Conservation (phyloP, 23 tunicate species). For the Phallusia fumigata region DNA sequence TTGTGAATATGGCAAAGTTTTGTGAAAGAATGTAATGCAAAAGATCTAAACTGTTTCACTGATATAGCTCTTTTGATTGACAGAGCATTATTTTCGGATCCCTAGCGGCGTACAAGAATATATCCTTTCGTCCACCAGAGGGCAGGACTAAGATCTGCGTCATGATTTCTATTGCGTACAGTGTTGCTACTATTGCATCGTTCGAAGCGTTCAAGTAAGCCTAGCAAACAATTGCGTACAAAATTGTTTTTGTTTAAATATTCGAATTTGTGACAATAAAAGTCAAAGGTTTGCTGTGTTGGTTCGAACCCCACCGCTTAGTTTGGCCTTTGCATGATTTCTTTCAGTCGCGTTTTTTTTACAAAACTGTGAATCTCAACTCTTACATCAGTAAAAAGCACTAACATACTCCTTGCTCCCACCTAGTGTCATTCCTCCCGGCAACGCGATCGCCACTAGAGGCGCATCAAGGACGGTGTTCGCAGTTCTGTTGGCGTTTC, state of each 20-base stretch:
- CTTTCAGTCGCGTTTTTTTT: no score
- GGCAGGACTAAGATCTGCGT: slow-evolving; percentile 35
- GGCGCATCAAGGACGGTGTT: slow-evolving; percentile 75
- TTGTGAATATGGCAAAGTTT: no score
- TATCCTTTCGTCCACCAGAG: slow-evolving; percentile 51
- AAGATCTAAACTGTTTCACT: no score
- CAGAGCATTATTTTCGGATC: slow-evolving; percentile 57
- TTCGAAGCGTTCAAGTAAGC: slow-evolving; percentile 80
- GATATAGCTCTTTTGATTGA: background rate
- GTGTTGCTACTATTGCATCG: slow-evolving; percentile 53
- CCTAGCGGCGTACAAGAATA: slow-evolving; percentile 15
- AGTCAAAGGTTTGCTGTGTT: no score
- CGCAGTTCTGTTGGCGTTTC: slow-evolving; percentile 51
- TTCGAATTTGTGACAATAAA: no score
- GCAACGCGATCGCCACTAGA: slow-evolving; percentile 77
- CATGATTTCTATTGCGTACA: slow-evolving; percentile 43
- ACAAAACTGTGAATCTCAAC: no score
- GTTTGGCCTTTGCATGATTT: no score
- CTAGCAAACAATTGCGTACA: no score
- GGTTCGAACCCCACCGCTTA: no score
- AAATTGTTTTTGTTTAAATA: no score
- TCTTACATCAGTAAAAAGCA: no score
- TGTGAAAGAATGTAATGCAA: no score
- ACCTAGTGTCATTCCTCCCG: slow-evolving; percentile 70
- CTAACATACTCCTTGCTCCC: background rate